Percentiles rank a stretch among this genome's conserved stretches.
Conservation (phyloP, 2,797 vertebrate genomes). For the Halcyon badia region DNA sequence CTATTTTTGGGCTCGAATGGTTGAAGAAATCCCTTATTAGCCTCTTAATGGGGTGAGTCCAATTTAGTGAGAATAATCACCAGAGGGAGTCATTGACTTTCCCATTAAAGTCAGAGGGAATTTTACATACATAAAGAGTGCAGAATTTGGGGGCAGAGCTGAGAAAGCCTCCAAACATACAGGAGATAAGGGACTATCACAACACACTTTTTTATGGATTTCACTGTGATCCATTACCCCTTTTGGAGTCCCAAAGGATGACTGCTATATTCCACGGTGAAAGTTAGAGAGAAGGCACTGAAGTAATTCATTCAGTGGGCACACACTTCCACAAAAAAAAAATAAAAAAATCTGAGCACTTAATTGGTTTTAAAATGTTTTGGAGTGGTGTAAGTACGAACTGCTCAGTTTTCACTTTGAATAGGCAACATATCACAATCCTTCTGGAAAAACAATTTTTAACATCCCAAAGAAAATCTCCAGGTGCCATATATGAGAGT, state of each 20-base stretch:
- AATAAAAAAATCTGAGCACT: background rate
- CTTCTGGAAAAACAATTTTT: conserved; percentile 6
- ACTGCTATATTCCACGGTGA: background rate
- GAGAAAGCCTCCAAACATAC: conserved; percentile 26
- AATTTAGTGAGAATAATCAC: conserved; percentile 65
- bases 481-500: background rate
- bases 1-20: conserved; percentile 34
- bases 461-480: conserved; percentile 8
- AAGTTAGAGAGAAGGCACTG: background rate
- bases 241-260: conserved; percentile 3
- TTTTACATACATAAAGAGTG: conserved; percentile 11
- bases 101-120: conserved; percentile 52
- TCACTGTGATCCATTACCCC: conserved; percentile 13
- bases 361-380: background rate
- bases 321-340: background rate
- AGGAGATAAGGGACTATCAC: conserved; percentile 11
- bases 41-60: conserved; percentile 52
- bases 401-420: background rate
- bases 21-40: conserved; percentile 57
- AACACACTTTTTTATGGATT: background rate
- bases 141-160: conserved; percentile 1
- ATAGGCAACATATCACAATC: background rate
- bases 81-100: conserved; percentile 71
- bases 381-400: background rate
- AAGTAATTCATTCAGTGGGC: background rate